phyloP scores from a whole-genome alignment of 2,797 vertebrate genomes.

The Valencia hispanica region DNA sequence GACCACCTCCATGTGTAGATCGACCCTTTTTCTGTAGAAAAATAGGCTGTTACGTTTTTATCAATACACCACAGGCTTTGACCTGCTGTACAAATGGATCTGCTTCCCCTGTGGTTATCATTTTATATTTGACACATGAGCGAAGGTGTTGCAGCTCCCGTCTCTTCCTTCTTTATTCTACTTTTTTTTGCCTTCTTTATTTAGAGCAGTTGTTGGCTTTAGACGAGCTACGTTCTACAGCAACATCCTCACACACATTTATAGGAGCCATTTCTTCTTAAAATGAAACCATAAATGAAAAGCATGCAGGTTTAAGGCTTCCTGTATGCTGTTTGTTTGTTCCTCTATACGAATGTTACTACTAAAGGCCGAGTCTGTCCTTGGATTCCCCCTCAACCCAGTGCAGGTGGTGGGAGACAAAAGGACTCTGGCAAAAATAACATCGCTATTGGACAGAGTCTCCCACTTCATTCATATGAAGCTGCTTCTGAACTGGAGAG shows the following conservation, averaged over 20 bases:
- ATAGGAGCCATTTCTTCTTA: constrained; percentile 10
- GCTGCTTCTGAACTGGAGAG: too few relatives aligned
- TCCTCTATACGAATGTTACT: neutral
- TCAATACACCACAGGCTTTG: constrained; percentile 43
- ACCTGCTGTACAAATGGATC: constrained; percentile 21
- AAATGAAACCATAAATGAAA: neutral
- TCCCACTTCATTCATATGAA: too few relatives aligned
- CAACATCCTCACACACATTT: neutral
- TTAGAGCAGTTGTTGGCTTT: neutral
- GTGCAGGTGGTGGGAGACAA: too few relatives aligned
- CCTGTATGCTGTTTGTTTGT: constrained; percentile 1
- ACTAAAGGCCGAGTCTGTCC: too few relatives aligned
- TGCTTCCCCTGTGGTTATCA: constrained; percentile 12
- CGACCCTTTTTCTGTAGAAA: constrained; percentile 48
- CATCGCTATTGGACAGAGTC: too few relatives aligned
- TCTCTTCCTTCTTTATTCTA: neutral
- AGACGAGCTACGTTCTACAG: neutral
- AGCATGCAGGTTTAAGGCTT: neutral
- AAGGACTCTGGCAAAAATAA: too few relatives aligned
- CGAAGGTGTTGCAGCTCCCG: neutral
- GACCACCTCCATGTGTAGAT: constrained; percentile 25
- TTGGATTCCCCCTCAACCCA: too few relatives aligned
- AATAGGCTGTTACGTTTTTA: constrained; percentile 36
- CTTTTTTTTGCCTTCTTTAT: neutral
- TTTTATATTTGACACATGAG: constrained; percentile 5